Evolutionary conservation across 2,888 invertebrate species (phyloP).

Genomic region (Lycia hirtaria): DNA sequence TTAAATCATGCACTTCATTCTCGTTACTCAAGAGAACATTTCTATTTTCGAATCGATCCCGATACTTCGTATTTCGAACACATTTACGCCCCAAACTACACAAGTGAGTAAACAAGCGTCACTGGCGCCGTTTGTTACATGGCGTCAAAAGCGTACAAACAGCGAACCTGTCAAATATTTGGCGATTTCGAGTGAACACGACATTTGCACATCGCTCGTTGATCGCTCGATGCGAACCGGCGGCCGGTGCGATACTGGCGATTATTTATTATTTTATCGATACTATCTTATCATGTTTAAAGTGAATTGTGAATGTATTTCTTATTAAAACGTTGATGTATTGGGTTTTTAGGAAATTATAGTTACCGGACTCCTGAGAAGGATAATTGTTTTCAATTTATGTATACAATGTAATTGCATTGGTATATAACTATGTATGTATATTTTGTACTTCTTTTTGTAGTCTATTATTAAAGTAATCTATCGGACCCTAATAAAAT

Average conservation of each 20-base stretch:
- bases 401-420: no score
- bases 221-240: conserved; percentile 50
- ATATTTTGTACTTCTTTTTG: no score
- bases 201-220: conserved; percentile 62
- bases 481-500: no score
- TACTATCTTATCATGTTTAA: conserved; percentile 45
- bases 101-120: conserved; percentile 20
- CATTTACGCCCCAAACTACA: conserved; percentile 4
- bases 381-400: no score
- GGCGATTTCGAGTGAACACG: conserved; percentile 66
- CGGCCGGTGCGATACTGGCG: conserved; percentile 33
- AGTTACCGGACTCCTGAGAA: no score
- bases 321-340: conserved; percentile 9
- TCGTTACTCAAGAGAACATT: neutral
- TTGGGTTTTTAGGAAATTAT: conserved; percentile 26
- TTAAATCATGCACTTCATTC: neutral
- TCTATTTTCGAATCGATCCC: neutral
- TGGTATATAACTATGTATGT: no score
- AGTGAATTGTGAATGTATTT: conserved; percentile 52
- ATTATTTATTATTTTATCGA: conserved; percentile 36
- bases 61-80: neutral
- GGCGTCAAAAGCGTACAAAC: conserved; percentile 19
- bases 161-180: conserved; percentile 68
- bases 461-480: no score
- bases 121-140: conserved; percentile 15